Conservation (phyloP, 2,888 invertebrate species). For the Ochropacha duplaris region DNA sequence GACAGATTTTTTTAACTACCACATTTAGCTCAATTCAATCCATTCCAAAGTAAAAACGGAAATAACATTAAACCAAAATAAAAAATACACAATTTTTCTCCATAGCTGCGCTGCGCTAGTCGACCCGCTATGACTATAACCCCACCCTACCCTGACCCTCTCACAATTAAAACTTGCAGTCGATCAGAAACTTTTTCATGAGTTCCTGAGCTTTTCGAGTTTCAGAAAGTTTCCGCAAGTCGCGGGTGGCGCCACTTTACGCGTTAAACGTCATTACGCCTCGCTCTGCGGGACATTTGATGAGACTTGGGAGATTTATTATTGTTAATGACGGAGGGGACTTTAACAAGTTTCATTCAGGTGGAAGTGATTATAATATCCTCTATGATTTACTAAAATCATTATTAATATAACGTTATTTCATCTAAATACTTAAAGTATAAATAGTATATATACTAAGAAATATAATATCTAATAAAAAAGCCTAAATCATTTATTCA, state of each 20-base stretch:
- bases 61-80: background rate
- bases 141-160: slow-evolving; percentile 18
- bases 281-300: background rate
- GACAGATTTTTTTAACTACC: no score
- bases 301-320: background rate
- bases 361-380: slow-evolving; percentile 1
- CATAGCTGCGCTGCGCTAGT: background rate
- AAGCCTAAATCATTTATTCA: no score
- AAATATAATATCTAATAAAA: no score
- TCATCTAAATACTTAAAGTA: background rate
- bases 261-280: slow-evolving; percentile 1
- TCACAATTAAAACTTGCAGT: slow-evolving; percentile 50
- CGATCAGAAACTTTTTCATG: slow-evolving; percentile 25
- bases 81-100: background rate
- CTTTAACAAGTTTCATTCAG: background rate
- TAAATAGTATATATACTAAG: no score
- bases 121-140: slow-evolving; percentile 13
- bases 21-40: no score
- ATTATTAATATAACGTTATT: background rate
- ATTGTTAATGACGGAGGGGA: background rate
- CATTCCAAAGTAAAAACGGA: no score
- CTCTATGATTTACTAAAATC: background rate
- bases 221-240: slow-evolving; percentile 20
- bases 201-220: slow-evolving; percentile 19
- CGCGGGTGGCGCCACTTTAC: background rate